Evolutionary conservation across 2,113 vertebrate species (phyloP), one percentile per base, ranked within the genome.

Genomic region (Cottus gobio): DNA sequence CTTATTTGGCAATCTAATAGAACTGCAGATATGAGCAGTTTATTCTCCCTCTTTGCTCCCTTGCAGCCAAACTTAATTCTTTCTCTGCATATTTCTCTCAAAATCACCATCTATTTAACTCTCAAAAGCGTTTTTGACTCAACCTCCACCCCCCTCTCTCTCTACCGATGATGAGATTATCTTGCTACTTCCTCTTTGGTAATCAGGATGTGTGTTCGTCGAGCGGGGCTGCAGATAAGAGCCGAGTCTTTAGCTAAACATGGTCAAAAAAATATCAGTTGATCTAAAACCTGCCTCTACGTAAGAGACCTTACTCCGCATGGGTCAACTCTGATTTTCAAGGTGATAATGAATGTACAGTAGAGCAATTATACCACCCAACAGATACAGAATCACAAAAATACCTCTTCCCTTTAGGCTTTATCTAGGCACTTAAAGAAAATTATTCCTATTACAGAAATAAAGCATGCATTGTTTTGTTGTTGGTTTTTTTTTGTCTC

Each of bases 381-480:
- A 80, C 52, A 50, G 93, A 95, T 94, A 93, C 84, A 95, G 94
- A 96, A 94, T 92, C 94, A 94, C 90, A 96, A 95, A 93, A 86
- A 85, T 82, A 90, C 58, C 37, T 83, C 58, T 88, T 90, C 85
- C 84, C 84, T 89, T 90, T 90, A 95, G 93, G 94, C 89, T 96
- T 96, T 84, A 78, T 83, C 82, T 73, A 98, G 97, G 97, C 97
- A 98, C 97, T 98, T 92, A 75, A 83, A 80, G 62, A 82, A 71
- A 64, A 75, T 90, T 94, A 96, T 96, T 96, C 90, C 93, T 89
- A 93, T 34, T 95, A 92, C 95, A 97, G 95, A 96, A 96, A 96
- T 96, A 96, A 95, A 95, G 87, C 85, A 85, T 94, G 92, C 93
- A 95, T 93, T 94, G 94, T 89, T 93, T 89, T 70, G 92, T 89